Conservation (phyloP, 2,797 vertebrate genomes). For the Sebastes wilsoni region DNA sequence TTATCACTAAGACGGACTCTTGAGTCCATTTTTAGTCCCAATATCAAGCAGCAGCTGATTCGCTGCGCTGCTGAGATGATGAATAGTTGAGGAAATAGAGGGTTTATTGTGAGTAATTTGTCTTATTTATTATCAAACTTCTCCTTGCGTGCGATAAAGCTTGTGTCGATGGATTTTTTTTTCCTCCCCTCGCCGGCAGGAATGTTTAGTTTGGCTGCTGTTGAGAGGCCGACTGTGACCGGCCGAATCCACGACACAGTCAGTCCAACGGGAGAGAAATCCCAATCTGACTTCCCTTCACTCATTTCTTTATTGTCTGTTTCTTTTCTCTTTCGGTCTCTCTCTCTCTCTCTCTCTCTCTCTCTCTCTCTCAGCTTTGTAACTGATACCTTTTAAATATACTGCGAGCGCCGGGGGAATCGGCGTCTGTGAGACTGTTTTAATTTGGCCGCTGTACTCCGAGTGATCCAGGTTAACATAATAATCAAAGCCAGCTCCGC, state of each 20-base stretch:
- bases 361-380: conserved; percentile 51
- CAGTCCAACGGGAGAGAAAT: conserved; percentile 25
- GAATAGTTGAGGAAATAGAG: conserved; percentile 50
- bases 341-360: neutral
- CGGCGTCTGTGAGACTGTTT: conserved; percentile 70
- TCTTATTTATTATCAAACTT: conserved; percentile 62
- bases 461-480: conserved; percentile 79
- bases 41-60: neutral
- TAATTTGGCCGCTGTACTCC: conserved; percentile 70
- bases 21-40: neutral
- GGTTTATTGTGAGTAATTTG: conserved; percentile 55
- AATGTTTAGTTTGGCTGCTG: conserved; percentile 65
- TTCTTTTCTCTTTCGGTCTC: neutral
- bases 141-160: conserved; percentile 43
- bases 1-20: conserved; percentile 26
- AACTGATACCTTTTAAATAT: conserved; percentile 76
- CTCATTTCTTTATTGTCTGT: conserved; percentile 38
- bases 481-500: conserved; percentile 75
- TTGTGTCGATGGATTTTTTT: conserved; percentile 8
- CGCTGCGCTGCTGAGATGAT: conserved; percentile 35
- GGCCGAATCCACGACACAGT: conserved; percentile 39
- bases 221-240: conserved; percentile 36
- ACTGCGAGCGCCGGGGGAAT: conserved; percentile 61
- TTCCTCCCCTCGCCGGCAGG: neutral
- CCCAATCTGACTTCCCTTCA: conserved; percentile 12